Evolutionary conservation across 1,140 invertebrate genomes (phyloP), one percentile per base, ranked within the genome.

Genomic region (Lucilia sericata): DNA sequence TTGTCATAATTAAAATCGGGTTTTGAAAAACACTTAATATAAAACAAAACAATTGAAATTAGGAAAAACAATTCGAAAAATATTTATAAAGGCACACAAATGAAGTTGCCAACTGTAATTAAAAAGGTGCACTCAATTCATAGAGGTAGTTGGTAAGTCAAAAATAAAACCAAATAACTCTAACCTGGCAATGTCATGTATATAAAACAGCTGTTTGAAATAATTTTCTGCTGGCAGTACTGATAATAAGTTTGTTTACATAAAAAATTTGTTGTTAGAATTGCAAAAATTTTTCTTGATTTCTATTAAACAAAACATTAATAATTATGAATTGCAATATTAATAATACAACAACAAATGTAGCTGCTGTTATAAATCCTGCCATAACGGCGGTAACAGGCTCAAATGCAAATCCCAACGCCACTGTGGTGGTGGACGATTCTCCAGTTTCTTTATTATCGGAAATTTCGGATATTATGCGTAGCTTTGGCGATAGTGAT

Each of bases 381-480:
- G 36, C 76, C 19, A 30, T 55, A 21, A 81, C 78, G 51, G 25
- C 76, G 17, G 51, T n/a, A 12, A 55, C 51, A 12, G 51, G 9
- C 51, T 17, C 51, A 17, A 55, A 55, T 5, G 70, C 78, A 21
- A 30, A n/a, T 14, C 13, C 49, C 0, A n/a, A 65, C 19, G 21
- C 70, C 19, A 9, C 36, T n/a, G 70, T 34, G 9, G 84, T 60
- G 36, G 76, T 30, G 4, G 82, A 83, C n/a, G 84, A 84, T 30
- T 21, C 55, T 5, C 84, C 84, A 13, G 89, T 90, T 0, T 90
- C 89, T 9, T 42, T 90, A 34, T 82, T 90, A 0, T 89, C 89
- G 0, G 90, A 91, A 74, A 91, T 91, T 70, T 89, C 90, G 0
- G 90, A 91, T 82, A 91, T 91, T 14, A 91, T 91, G 90, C 87